Evolutionary conservation across 2,888 invertebrate genomes (phyloP), one percentile per base, ranked within the genome.

Genomic region (Cerastis rubricosa): DNA sequence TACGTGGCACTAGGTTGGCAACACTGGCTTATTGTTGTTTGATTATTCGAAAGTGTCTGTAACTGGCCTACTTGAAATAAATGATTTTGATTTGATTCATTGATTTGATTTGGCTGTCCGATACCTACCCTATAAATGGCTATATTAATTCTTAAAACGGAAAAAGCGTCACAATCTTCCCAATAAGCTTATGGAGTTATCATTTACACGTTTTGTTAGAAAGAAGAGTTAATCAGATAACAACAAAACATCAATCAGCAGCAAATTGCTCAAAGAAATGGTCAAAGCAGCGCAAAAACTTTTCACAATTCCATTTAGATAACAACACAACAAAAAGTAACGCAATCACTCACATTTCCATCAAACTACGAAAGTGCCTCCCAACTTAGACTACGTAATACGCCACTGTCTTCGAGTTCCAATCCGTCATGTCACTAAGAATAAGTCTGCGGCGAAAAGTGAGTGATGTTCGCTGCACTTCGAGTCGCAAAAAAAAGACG

Each of bases 351-450:
- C 43, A 70, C 61, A 70, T 75, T 57, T 68, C 40, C 57, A 43
- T 68, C 64, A 63, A 73, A 78, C 35, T 47, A 76, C 35, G n/a
- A 63, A 82, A 78, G 74, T 47, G 47, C 51, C 49, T 40, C 29
- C 45, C 45, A 69, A 64, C 71, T 51, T 69, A 69, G 77, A 84
- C 76, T 80, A 84, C 69, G 81, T 86, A 79, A 85, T 85, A 74
- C 71, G 66, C n/a, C 77, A 74, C 67, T 78, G 66, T 81, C 71
- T 71, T 59, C 59, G 49, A 51, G 81, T 84, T 85, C 79, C 80
- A 85, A 87, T 87, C 74, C 67, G 70, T 82, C 87, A 84, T 59
- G 87, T 87, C 88, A 88, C 40, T 83, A 88, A 85, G 80, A 73
- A 78, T 81, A 88, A 87, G 84, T 71, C 78, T 65, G 59, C 45